Conservation (phyloP, 2,888 invertebrate genomes). For the Chrysolina haemoptera region DNA sequence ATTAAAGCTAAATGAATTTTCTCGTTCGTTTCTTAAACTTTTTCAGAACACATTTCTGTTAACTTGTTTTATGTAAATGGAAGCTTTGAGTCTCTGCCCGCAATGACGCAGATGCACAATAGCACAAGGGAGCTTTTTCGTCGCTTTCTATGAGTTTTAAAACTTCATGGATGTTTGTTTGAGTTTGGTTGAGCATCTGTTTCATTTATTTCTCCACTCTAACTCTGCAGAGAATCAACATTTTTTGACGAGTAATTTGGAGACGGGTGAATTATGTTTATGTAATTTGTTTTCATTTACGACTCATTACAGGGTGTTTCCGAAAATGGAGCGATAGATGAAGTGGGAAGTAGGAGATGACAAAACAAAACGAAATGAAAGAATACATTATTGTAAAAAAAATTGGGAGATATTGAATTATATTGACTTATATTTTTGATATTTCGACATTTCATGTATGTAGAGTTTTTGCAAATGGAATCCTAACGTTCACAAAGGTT, state of each 20-base stretch:
- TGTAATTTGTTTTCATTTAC: not conserved
- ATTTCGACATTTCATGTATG: too few species aligned
- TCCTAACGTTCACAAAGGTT: too few species aligned
- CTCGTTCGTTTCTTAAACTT: constrained; percentile 20
- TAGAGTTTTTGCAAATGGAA: too few species aligned
- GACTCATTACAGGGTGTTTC: too few species aligned
- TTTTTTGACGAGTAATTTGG: not conserved
- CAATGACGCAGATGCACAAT: constrained; percentile 26
- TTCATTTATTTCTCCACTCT: constrained; percentile 22
- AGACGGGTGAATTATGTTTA: not conserved
- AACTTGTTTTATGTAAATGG: constrained; percentile 38
- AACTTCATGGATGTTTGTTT: constrained; percentile 39
- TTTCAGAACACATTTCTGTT: constrained; percentile 14
- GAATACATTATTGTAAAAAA: too few species aligned
- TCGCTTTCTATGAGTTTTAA: constrained; percentile 37
- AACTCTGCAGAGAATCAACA: not conserved
- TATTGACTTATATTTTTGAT: too few species aligned
- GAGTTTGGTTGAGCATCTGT: constrained; percentile 46
- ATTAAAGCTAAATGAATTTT: constrained; percentile 19
- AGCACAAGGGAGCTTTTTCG: constrained; percentile 30
- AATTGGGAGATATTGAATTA: too few species aligned
- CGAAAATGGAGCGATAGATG: too few species aligned
- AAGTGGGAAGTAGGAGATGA: too few species aligned
- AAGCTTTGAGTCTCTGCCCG: constrained; percentile 30
- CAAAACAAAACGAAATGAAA: too few species aligned